phyloP scores from a whole-genome alignment of 2,888 invertebrate species.

The Microplitis manilae region DNA sequence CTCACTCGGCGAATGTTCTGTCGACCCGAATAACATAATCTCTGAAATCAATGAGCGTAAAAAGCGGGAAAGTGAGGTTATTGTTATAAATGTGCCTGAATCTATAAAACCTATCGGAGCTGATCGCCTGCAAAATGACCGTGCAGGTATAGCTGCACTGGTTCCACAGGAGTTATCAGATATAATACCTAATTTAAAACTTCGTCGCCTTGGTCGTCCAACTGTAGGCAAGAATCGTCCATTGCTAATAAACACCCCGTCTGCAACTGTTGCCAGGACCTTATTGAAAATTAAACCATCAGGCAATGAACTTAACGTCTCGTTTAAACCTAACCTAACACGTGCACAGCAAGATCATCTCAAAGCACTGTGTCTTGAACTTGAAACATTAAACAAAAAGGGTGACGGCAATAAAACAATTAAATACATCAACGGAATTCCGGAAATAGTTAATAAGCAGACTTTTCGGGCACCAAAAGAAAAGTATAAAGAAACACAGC shows the following conservation, averaged over 20 bases:
- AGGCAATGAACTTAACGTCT: neutral
- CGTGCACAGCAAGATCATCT: neutral
- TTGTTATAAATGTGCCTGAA: neutral
- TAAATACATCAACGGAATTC: neutral
- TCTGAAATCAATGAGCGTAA: neutral
- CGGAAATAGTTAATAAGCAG: neutral
- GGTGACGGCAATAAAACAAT: neutral
- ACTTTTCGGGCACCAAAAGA: neutral
- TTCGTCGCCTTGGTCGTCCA: neutral
- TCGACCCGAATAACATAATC: neutral
- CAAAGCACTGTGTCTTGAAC: neutral
- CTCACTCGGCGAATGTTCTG: neutral
- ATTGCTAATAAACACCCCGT: neutral
- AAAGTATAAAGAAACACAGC: neutral
- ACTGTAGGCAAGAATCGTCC: neutral
- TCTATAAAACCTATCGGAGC: neutral
- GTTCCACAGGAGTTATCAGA: neutral
- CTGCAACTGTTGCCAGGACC: neutral
- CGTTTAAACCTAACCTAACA: neutral
- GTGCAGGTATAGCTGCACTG: neutral
- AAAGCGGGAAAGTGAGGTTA: neutral
- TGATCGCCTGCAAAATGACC: neutral
- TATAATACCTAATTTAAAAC: neutral
- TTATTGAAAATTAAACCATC: neutral
- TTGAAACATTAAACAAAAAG: neutral